Conservation (phyloP, 2,113 vertebrate genomes). For the Otus sunia region DNA sequence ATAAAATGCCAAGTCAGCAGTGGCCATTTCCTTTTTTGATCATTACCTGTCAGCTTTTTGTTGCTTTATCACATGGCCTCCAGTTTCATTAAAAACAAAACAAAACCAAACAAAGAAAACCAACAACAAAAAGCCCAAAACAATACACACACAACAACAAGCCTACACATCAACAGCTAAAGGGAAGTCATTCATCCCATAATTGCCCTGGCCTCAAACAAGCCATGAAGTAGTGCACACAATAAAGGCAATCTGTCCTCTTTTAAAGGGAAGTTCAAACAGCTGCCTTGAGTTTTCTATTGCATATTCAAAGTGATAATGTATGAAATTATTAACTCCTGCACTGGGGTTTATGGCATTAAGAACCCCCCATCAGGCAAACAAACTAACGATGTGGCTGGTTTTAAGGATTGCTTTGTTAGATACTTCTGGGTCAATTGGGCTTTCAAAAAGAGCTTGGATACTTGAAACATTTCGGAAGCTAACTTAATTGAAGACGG, state of each 20-base stretch:
- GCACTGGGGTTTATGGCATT: constrained; percentile 66
- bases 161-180: constrained; percentile 76
- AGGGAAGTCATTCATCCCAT: constrained; percentile 89
- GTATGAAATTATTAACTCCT: constrained; percentile 67
- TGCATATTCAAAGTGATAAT: constrained; percentile 80
- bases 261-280: constrained; percentile 80
- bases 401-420: constrained; percentile 64
- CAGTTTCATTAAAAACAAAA: constrained; percentile 43
- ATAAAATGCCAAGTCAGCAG: constrained; percentile 53
- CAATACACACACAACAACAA: constrained; percentile 54
- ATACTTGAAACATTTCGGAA: constrained; percentile 60
- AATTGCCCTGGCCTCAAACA: constrained; percentile 90
- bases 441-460: constrained; percentile 57
- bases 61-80: constrained; percentile 45
- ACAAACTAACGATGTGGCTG: constrained; percentile 44
- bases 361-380: constrained; percentile 57
- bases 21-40: constrained; percentile 55
- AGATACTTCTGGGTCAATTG: constrained; percentile 57
- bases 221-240: constrained; percentile 78
- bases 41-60: constrained; percentile 63
- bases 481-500: constrained; percentile 66
- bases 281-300: constrained; percentile 86
- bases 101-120: constrained; percentile 36
- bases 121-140: constrained; percentile 56
- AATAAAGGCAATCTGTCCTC: constrained; percentile 84